These are phyloP conservation scores for Cheilosia pagana DNA, from an alignment of 2,888 invertebrate species.

Conservation along the genomic window DNA sequence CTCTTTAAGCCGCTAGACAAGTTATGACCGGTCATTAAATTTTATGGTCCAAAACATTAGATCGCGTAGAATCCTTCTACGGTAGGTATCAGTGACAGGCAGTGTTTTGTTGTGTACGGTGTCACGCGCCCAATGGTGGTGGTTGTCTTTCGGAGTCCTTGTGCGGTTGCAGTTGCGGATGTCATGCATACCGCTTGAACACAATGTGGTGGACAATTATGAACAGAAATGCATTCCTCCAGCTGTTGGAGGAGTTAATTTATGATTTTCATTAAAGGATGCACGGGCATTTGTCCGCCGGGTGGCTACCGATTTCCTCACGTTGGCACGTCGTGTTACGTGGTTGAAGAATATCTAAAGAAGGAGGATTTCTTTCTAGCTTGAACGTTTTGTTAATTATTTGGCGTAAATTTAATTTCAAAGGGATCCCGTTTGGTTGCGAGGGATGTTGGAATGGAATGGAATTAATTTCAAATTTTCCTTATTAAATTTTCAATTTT, in stretches of 20 bases:
- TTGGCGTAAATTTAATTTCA: not conserved
- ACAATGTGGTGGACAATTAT: conserved; percentile 67
- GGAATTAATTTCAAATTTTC: no score
- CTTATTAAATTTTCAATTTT: no score
- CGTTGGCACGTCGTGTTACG: conserved; percentile 49
- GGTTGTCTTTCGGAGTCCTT: conserved; percentile 61
- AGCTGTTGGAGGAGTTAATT: conserved; percentile 72
- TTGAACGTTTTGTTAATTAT: not conserved
- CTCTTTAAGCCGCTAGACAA: conserved; percentile 74
- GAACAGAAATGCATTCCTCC: conserved; percentile 67
- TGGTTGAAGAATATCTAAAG: not conserved
- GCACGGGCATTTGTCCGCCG: conserved; percentile 49
- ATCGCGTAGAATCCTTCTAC: conserved; percentile 69
- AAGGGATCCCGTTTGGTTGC: not conserved
- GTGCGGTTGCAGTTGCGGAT: conserved; percentile 38
- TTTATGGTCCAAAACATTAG: conserved; percentile 68
- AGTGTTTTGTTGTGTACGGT: conserved; percentile 33
- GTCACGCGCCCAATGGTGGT: conserved; percentile 44
- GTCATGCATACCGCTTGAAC: conserved; percentile 1
- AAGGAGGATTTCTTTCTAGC: not conserved
- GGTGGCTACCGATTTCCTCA: conserved; percentile 62
- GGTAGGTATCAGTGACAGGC: conserved; percentile 33
- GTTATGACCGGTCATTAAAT: conserved; percentile 74
- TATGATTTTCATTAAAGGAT: conserved; percentile 72
- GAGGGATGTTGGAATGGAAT: no score